Evolutionary conservation across 2,888 invertebrate genomes (phyloP).

Genomic region (Leptinotarsa tumamoca): DNA sequence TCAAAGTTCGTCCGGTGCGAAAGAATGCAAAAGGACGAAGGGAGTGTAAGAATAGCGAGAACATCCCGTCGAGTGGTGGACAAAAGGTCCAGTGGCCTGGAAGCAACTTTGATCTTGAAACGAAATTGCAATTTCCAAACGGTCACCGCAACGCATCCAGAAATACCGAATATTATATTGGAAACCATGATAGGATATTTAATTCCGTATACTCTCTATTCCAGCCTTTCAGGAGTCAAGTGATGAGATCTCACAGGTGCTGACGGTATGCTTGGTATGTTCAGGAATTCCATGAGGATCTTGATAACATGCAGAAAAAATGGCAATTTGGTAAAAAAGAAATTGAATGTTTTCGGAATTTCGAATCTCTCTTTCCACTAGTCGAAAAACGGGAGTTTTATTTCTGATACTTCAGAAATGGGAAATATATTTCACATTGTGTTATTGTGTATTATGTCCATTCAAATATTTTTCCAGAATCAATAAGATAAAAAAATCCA

Average conservation of each 20-base stretch:
- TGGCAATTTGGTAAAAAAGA: too few species aligned
- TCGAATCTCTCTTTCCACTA: too few species aligned
- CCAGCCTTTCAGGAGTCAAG: not conserved
- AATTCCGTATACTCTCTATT: constrained; percentile 7
- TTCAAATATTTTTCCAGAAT: too few species aligned
- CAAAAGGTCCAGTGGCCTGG: constrained; percentile 63
- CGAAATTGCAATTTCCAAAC: constrained; percentile 66
- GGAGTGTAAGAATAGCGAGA: constrained; percentile 39
- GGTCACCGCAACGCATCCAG: constrained; percentile 63
- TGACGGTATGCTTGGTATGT: not conserved
- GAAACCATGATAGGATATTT: constrained; percentile 50
- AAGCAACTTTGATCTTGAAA: constrained; percentile 66
- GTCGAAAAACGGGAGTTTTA: too few species aligned
- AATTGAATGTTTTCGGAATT: too few species aligned
- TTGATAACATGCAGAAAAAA: not conserved
- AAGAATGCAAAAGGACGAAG: constrained; percentile 55
- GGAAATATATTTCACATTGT: too few species aligned
- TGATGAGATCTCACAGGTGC: not conserved
- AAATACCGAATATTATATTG: constrained; percentile 63
- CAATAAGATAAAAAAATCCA: too few species aligned
- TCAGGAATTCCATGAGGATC: not conserved
- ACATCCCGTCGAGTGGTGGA: constrained; percentile 53
- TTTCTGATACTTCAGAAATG: too few species aligned
- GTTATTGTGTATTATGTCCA: too few species aligned
- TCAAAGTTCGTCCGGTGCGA: constrained; percentile 44